Evolutionary conservation across 1,140 invertebrate genomes (phyloP).

Genomic region (Bombus huntii): DNA sequence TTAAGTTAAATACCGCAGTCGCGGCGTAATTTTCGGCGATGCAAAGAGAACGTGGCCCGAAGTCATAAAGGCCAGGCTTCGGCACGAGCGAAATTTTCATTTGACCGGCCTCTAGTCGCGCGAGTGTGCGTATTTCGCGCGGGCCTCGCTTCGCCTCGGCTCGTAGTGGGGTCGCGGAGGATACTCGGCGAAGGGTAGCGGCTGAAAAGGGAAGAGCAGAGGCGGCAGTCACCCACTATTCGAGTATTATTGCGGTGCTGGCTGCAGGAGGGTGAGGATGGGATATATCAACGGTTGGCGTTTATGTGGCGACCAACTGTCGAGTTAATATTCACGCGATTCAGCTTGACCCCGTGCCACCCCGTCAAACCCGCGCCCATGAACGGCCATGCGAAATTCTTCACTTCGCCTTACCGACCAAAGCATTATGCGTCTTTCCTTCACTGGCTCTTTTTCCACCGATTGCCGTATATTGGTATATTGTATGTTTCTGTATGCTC

Average conservation of each 20-base stretch:
- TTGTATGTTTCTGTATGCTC: not conserved
- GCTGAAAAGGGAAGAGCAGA: constrained; percentile 41
- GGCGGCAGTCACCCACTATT: constrained; percentile 41
- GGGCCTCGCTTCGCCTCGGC: not conserved
- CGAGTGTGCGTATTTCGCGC: constrained; percentile 51
- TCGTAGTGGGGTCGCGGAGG: constrained; percentile 5
- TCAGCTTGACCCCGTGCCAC: constrained; percentile 43
- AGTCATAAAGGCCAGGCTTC: constrained; percentile 59
- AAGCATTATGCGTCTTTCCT: not conserved
- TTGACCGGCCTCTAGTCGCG: constrained; percentile 17
- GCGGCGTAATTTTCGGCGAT: constrained; percentile 44
- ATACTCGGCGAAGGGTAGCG: constrained; percentile 31
- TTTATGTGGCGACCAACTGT: constrained; percentile 76
- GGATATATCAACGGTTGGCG: constrained; percentile 73
- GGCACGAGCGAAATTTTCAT: constrained; percentile 64
- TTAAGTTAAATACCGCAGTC: constrained; percentile 39
- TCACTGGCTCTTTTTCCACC: not conserved
- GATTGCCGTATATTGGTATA: not conserved
- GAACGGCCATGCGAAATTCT: constrained; percentile 56
- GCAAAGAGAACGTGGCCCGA: constrained; percentile 17
- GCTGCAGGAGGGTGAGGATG: constrained; percentile 43
- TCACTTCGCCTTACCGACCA: constrained; percentile 11
- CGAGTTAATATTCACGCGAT: constrained; percentile 75
- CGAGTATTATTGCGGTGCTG: constrained; percentile 67
- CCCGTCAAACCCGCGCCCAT: not conserved